These are phyloP conservation scores for Chironomus tepperi DNA, from an alignment of 1,140 invertebrate species.

Conservation along the genomic window DNA sequence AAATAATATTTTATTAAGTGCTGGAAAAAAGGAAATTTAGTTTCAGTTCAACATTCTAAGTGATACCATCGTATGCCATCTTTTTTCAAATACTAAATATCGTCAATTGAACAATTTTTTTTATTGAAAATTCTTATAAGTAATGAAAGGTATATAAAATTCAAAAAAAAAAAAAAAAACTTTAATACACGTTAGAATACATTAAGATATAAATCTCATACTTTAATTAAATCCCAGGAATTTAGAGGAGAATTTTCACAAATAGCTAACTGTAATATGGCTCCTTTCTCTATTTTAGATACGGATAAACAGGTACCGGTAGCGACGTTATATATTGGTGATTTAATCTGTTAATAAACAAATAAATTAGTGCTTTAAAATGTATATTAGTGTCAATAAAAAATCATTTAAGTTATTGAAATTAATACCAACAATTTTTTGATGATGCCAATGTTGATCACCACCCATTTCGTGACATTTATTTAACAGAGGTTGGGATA, in stretches of 20 bases:
- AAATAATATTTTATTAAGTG: no score
- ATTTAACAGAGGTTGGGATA: conserved; percentile 55
- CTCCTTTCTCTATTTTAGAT: conserved; percentile 41
- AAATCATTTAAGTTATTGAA: background rate
- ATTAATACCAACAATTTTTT: conserved; percentile 46
- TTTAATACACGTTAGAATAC: background rate
- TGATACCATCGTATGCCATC: no score
- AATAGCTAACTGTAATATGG: conserved; percentile 57
- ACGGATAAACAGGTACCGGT: conserved; percentile 72
- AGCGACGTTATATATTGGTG: conserved; percentile 77
- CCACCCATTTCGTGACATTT: conserved; percentile 91
- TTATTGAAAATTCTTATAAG: no score
- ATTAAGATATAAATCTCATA: conserved; percentile 31
- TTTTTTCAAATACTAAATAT: no score
- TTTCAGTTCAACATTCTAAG: no score
- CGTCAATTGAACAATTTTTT: no score
- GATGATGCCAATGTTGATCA: conserved; percentile 80
- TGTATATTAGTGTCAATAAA: conserved; percentile 9
- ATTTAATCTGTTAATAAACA: conserved; percentile 48
- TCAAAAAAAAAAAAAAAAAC: background rate
- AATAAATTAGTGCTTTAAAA: background rate
- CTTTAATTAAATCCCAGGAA: conserved; percentile 65
- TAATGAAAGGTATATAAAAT: background rate
- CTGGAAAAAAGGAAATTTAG: no score
- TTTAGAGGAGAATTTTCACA: conserved; percentile 53